Evolutionary conservation across 2,888 invertebrate species (phyloP), one percentile per base, ranked within the genome.

Genomic region (Drosophila rellima): DNA sequence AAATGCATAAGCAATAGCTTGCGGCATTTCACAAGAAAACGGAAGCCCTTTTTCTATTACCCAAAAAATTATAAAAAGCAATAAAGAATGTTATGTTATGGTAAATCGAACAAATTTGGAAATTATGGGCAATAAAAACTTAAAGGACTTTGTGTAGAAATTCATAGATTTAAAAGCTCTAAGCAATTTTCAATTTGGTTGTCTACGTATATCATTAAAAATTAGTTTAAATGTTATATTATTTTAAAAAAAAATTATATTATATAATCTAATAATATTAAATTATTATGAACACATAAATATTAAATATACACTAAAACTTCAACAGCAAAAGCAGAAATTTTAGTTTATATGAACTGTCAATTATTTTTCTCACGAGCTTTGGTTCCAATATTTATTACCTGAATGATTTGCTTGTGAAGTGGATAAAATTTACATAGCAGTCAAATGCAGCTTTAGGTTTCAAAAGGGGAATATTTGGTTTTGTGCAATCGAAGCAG

Each of bases 401-500:
- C 48, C 15, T n/a, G 7, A 11, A 5, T n/a, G 23, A 17, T 40
- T 31, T 33, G 35, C 23, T 33, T 55, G 15, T 7, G 3, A 33
- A 11, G 5, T 4, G 11, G 15, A 4, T 13, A 17, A 8, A 33
- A 45, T 52, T 42, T 39, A 20, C 18, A 59, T 63, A 10, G 1
- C 8, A 17, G 37, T 2, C 10, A 51, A 47, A 39, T 60, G 51
- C 42, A 75, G 47, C 52, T 54, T 35, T 35, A 39, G 18, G 40
- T 44, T 48, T 40, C n/a, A 29, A 13, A 8, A 4, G 8, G 18
- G n/a, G 11, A 54, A 26, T 31, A 7, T 44, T 31, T 45, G 45
- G 44, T 47, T 17, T 48, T 54, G 37, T 74, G 52, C 67, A 67
- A 55, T 20, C n/a, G 18, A 42, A 52, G 4, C 40, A 39, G 13